Evolutionary conservation across 2,797 vertebrate genomes (phyloP).

Genomic region (Steatocranus sp.): DNA sequence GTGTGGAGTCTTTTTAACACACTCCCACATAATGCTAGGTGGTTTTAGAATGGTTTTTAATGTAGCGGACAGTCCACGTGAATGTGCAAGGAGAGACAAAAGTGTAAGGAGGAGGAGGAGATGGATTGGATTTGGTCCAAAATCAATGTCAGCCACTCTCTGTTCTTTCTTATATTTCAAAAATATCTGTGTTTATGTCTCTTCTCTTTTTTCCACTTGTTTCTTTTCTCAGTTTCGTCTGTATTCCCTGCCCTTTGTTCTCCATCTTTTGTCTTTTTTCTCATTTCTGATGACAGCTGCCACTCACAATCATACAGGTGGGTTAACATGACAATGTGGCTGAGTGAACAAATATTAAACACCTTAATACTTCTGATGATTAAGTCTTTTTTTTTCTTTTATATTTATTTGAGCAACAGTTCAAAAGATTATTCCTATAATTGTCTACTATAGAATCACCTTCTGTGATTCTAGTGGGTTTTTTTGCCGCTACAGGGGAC

Average conservation of each 20-base stretch:
- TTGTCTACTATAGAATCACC: background rate
- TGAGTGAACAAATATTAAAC: conserved; percentile 9
- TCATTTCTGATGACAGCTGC: conserved; percentile 16
- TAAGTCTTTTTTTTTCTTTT: accelerated
- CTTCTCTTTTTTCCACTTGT: background rate
- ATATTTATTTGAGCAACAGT: background rate
- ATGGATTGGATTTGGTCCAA: background rate
- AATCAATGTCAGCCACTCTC: background rate
- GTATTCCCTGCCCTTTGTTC: background rate
- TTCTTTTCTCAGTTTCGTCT: background rate
- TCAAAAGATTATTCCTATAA: background rate
- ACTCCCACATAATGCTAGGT: background rate
- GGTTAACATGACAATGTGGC: conserved; percentile 16
- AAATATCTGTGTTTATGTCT: background rate
- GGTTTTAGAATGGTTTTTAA: background rate
- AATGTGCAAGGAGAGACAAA: background rate
- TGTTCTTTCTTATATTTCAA: background rate
- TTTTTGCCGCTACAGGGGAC: background rate
- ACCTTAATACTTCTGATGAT: background rate
- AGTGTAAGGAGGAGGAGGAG: background rate
- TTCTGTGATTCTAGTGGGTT: background rate
- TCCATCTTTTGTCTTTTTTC: background rate
- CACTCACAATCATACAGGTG: conserved; percentile 4
- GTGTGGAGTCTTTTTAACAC: background rate
- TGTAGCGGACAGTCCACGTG: accelerated